Conservation (phyloP, 2,888 invertebrate species). For the Melanargia galathea region DNA sequence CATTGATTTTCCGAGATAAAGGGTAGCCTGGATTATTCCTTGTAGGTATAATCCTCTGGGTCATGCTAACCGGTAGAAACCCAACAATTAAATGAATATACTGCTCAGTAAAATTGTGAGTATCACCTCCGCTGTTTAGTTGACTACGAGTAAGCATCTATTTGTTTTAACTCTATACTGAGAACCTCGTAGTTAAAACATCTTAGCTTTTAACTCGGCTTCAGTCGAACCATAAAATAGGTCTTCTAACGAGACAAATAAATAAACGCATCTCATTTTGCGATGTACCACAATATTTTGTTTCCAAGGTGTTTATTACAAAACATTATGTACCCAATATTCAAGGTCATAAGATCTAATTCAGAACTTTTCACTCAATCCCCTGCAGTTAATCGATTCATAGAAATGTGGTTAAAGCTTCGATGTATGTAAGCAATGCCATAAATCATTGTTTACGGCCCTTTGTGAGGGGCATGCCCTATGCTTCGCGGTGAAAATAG, state of each 20-base stretch:
- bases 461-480: conserved; percentile 64
- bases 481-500: conserved; percentile 49
- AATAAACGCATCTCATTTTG: conserved; percentile 15
- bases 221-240: background rate
- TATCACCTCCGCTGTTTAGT: no score
- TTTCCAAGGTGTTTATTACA: background rate
- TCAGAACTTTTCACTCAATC: background rate
- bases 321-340: conserved; percentile 5
- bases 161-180: no score
- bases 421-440: conserved; percentile 42
- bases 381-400: conserved; percentile 26
- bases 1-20: no score
- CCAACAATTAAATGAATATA: no score
- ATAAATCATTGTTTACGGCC: conserved; percentile 73
- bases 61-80: no score
- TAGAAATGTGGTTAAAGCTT: conserved; percentile 31
- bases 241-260: conserved; percentile 4
- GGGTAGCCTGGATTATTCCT: no score
- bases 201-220: background rate
- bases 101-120: no score
- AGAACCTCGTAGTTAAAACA: no score
- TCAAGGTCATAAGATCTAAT: conserved; percentile 6
- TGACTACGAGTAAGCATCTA: no score
- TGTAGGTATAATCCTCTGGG: no score
- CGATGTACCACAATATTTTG: conserved; percentile 3